Conservation (phyloP, 1,140 invertebrate genomes). For the Arion vulgaris region DNA sequence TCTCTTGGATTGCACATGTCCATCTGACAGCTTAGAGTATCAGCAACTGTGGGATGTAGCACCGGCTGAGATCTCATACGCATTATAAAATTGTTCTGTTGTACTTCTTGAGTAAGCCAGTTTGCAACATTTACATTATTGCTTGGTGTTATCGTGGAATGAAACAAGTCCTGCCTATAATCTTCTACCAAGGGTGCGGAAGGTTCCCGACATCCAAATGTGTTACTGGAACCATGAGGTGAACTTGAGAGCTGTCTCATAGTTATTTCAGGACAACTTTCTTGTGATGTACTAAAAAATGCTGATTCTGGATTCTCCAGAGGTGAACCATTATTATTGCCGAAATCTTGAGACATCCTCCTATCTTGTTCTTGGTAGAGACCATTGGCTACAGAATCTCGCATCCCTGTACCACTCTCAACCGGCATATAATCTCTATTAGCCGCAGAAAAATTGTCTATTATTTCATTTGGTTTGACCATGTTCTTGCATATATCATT, state of each 20-base stretch:
- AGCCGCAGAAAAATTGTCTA: background rate
- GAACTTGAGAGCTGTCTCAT: no score
- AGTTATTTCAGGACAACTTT: no score
- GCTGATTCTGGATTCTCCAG: background rate
- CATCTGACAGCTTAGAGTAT: no score
- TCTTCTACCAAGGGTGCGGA: background rate
- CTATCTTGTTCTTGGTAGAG: background rate
- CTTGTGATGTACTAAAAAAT: background rate
- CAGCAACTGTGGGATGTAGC: background rate
- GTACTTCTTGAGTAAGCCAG: background rate
- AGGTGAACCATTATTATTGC: background rate
- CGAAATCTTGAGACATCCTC: background rate
- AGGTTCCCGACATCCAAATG: background rate
- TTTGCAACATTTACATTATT: background rate
- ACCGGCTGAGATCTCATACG: background rate
- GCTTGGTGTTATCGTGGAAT: background rate
- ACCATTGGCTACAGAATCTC: no score
- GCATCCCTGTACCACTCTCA: background rate
- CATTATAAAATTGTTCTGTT: background rate
- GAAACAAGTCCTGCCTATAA: background rate
- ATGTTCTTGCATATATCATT: constrained; percentile 28
- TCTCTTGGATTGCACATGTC: background rate
- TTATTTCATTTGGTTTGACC: background rate
- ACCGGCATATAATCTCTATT: no score
- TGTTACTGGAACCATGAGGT: background rate